Percentiles rank a stretch among this genome's conserved stretches.
Evolutionary conservation across 1,140 invertebrate genomes (phyloP).

Genomic region (Leptoteleia sp.): DNA sequence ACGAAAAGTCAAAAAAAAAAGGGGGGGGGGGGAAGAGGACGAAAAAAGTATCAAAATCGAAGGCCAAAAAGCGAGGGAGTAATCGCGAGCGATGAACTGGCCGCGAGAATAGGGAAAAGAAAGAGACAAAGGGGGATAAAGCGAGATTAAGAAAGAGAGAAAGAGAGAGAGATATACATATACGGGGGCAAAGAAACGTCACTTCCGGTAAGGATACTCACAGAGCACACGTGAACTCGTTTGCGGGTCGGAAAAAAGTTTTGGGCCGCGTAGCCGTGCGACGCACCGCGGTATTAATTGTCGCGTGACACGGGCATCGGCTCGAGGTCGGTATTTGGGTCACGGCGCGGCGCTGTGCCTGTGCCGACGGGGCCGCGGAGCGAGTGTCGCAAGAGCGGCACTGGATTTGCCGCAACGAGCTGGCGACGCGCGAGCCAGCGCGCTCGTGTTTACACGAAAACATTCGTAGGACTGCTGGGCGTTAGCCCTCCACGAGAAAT

Average conservation of each 20-base stretch:
- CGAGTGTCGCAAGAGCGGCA: slow-evolving; percentile 40
- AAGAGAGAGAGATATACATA: no score
- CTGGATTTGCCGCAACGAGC: slow-evolving; percentile 46
- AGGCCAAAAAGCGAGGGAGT: no score
- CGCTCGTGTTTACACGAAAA: slow-evolving; percentile 61
- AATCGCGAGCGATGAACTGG: no score
- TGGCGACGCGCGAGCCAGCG: slow-evolving; percentile 34
- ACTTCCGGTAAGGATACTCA: slow-evolving; percentile 31
- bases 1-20: not conserved
- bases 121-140: no score
- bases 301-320: slow-evolving; percentile 30
- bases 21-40: not conserved
- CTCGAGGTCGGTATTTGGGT: slow-evolving; percentile 35
- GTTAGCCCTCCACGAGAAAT: slow-evolving; percentile 72
- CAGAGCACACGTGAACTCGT: slow-evolving; percentile 43
- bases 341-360: slow-evolving; percentile 23
- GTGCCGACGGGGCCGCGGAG: slow-evolving; percentile 28
- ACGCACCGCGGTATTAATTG: slow-evolving; percentile 4
- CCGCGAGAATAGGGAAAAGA: no score
- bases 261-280: slow-evolving; percentile 18
- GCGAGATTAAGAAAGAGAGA: not conserved
- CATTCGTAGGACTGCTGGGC: slow-evolving; percentile 82
- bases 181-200: no score
- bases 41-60: no score
- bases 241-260: slow-evolving; percentile 20